Evolutionary conservation across 2,888 invertebrate species (phyloP).

Genomic region (Drosophila limbata): DNA sequence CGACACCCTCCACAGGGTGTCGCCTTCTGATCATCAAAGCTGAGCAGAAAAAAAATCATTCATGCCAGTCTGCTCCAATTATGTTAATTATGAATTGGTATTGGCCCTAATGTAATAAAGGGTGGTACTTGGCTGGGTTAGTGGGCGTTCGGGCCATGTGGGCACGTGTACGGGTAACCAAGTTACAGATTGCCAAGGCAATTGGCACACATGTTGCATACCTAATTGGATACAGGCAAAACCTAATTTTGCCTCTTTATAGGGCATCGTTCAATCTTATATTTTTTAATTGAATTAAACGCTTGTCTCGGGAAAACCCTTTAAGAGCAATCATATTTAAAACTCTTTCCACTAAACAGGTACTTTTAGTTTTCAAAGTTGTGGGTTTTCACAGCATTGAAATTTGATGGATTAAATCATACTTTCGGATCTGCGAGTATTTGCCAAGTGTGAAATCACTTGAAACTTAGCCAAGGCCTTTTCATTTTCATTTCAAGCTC

Average conservation of each 20-base stretch:
- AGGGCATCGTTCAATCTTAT: slow-evolving; percentile 3
- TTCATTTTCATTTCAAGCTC: slow-evolving; percentile 35
- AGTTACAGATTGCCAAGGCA: slow-evolving; percentile 34
- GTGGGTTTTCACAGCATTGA: slow-evolving; percentile 8
- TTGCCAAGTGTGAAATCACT: slow-evolving; percentile 37
- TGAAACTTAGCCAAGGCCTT: slow-evolving; percentile 34
- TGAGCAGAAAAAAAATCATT: slow-evolving; percentile 19
- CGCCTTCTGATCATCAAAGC: slow-evolving; percentile 43
- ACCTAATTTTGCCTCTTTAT: slow-evolving; percentile 13
- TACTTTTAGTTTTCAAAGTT: not conserved
- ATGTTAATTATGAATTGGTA: slow-evolving; percentile 59
- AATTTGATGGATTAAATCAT: slow-evolving; percentile 18
- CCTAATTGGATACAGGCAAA: slow-evolving; percentile 26
- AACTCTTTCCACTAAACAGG: not conserved
- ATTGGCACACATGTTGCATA: slow-evolving; percentile 31
- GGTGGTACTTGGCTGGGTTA: slow-evolving; percentile 18
- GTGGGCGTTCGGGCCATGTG: slow-evolving; percentile 15
- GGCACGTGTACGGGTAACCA: slow-evolving; percentile 34
- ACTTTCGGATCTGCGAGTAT: slow-evolving; percentile 8
- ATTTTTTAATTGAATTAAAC: slow-evolving; percentile 8
- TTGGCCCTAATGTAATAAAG: slow-evolving; percentile 46
- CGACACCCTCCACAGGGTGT: slow-evolving; percentile 2
- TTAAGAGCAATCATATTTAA: not conserved
- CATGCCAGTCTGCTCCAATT: slow-evolving; percentile 33
- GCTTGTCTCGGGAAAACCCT: not conserved